Evolutionary conservation across 2,113 vertebrate species (phyloP).

Genomic region (Galbula dea): DNA sequence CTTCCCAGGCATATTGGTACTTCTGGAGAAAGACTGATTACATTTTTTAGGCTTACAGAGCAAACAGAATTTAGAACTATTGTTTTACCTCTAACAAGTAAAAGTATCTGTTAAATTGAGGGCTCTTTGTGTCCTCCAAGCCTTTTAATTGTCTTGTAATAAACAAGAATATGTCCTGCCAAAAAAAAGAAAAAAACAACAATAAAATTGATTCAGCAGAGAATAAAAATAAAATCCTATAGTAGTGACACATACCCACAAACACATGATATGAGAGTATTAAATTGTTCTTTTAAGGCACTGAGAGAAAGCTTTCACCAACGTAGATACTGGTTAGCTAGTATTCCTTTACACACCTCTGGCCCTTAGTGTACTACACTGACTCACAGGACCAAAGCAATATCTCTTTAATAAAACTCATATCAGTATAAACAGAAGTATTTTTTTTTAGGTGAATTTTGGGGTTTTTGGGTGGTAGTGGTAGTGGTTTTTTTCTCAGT

Average conservation of each 20-base stretch:
- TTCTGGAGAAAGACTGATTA: neutral
- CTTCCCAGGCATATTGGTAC: neutral
- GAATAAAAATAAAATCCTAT: neutral
- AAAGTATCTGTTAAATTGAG: conserved; percentile 99
- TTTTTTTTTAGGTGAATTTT: neutral
- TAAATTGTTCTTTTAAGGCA: neutral
- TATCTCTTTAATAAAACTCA: neutral
- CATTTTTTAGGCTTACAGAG: neutral
- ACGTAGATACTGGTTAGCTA: neutral
- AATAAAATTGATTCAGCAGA: conserved; percentile 7
- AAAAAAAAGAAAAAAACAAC: too few species aligned
- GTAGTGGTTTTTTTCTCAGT: neutral
- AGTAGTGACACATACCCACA: neutral
- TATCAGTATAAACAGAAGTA: neutral
- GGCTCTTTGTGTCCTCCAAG: conserved; percentile 97
- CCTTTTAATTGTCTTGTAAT: conserved; percentile 99
- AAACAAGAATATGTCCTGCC: conserved; percentile 98
- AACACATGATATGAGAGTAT: neutral
- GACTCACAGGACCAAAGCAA: neutral
- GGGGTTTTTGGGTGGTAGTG: fast-evolving
- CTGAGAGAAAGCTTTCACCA: neutral
- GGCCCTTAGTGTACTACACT: neutral
- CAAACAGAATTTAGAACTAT: neutral
- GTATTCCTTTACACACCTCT: neutral
- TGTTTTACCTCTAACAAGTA: conserved; percentile 94